Evolutionary conservation across 1,140 invertebrate species (phyloP), one percentile per base, ranked within the genome.

Genomic region (Drosophila rhopaloa): DNA sequence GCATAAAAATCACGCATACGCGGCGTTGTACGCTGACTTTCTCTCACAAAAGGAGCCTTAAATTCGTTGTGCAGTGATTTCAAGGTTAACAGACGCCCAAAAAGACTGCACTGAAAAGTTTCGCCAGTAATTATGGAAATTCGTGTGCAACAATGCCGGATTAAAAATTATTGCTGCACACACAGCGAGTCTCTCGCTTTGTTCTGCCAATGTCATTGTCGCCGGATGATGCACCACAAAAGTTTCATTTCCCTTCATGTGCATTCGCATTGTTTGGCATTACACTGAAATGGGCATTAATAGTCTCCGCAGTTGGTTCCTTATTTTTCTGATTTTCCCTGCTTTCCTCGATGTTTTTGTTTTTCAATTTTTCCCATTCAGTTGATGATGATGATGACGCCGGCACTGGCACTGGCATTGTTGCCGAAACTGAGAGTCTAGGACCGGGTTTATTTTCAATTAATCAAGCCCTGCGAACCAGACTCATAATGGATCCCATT

Each of bases 1-100:
- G 83, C 82, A 85, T 85, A 85, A 82, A 81, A 88, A 85, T 85
- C 76, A 54, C 75, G 58, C 81, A 81, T 81, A 78, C 77, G 81
- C 35, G 77, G 38, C 63, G 73, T 67, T 63, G 57, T 32, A 37
- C 43, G 35, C 47, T 19, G 32, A 41, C 38, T 46, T 14, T 5
- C 44, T 6, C 50, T 29, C 61, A 79, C 41, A 71, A 53, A 65
- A 27, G 44, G 41, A 43, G 78, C 74, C 75, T 85, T 81, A 71
- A 86, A 58, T 59, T 62, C 51, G 14, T 19, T 44, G 47, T 47
- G 9, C 32, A 16, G 27, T 24, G 35, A 54, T 57, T 84, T 85
- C 82, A 85, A 86, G 78, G 81, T 81, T 85, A 72, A 48, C 27
- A 9, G 50, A 11, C 27, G 16, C 27, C 37, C 65, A 58, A 37